Evolutionary conservation across 2,888 invertebrate genomes (phyloP).

Genomic region (Drosophila imparisetae): DNA sequence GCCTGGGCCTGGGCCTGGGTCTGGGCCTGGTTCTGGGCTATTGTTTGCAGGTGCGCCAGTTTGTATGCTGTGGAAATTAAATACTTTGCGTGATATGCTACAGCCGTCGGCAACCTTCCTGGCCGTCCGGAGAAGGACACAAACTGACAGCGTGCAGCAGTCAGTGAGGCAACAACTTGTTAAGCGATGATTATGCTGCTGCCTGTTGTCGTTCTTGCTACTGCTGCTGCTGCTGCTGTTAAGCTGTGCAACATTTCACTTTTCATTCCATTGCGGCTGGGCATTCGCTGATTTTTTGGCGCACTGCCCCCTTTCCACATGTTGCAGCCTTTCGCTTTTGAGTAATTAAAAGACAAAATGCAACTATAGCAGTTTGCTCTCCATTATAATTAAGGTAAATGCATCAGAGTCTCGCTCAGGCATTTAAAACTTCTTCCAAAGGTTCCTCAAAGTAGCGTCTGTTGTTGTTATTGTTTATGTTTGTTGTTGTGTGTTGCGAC

Average conservation of each 20-base stretch:
- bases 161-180: slow-evolving; percentile 64
- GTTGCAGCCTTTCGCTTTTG: slow-evolving; percentile 42
- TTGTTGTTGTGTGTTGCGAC: slow-evolving; percentile 34
- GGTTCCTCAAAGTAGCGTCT: slow-evolving; percentile 1
- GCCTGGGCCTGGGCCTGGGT: not conserved
- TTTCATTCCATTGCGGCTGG: slow-evolving; percentile 44
- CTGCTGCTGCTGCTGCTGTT: slow-evolving; percentile 20
- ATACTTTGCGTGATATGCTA: slow-evolving; percentile 79
- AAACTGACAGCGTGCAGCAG: slow-evolving; percentile 40
- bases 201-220: slow-evolving; percentile 12
- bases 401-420: not conserved
- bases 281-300: not conserved
- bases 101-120: slow-evolving; percentile 44
- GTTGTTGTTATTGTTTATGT: not conserved
- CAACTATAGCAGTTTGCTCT: slow-evolving; percentile 49
- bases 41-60: slow-evolving; percentile 21
- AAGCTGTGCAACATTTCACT: slow-evolving; percentile 63
- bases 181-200: slow-evolving; percentile 34
- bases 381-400: slow-evolving; percentile 50
- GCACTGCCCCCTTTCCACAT: slow-evolving; percentile 16
- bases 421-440: slow-evolving; percentile 31
- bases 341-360: slow-evolving; percentile 64
- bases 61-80: slow-evolving; percentile 71
- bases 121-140: not conserved
- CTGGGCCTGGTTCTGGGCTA: not conserved